A percentile compares a stretch with the other conserved stretches of the same genome.
Conservation (phyloP, 2,888 invertebrate genomes). For the Halocaridina rubra region DNA sequence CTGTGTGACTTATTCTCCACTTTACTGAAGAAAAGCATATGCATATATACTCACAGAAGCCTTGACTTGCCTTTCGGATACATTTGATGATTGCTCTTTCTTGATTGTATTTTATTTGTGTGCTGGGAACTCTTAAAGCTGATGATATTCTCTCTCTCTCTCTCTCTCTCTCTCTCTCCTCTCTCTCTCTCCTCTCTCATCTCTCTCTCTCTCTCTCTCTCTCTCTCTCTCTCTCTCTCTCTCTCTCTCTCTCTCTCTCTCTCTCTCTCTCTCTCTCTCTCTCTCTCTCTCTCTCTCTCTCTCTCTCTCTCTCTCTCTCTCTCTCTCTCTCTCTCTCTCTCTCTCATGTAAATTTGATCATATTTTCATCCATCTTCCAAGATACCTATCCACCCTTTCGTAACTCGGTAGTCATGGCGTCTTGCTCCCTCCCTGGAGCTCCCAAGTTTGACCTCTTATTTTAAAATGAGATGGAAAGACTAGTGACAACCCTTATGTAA, state of each 20-base stretch:
- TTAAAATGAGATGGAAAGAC: too few species aligned
- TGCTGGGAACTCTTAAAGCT: not conserved
- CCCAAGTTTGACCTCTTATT: too few species aligned
- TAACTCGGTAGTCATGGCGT: too few species aligned
- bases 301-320: not conserved
- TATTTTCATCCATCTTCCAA: not conserved
- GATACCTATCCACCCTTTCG: too few species aligned
- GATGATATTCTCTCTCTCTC: not conserved
- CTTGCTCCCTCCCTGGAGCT: too few species aligned
- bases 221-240: constrained; percentile 1
- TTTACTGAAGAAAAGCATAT: too few species aligned
- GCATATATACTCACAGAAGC: too few species aligned
- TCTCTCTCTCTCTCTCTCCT: not conserved
- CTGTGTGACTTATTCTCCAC: too few species aligned
- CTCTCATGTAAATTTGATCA: not conserved
- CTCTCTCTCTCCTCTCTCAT: not conserved
- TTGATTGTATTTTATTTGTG: not conserved
- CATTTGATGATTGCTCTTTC: too few species aligned
- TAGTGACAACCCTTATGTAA: too few species aligned
- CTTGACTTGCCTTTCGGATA: too few species aligned
- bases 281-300: not conserved
- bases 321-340: not conserved
- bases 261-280: not conserved
- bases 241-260: constrained; percentile 13
- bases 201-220: not conserved